A percentile compares a stretch with the other conserved stretches of the same genome.
Conservation (phyloP, 2,888 invertebrate species). For the Cybosia mesomella region DNA sequence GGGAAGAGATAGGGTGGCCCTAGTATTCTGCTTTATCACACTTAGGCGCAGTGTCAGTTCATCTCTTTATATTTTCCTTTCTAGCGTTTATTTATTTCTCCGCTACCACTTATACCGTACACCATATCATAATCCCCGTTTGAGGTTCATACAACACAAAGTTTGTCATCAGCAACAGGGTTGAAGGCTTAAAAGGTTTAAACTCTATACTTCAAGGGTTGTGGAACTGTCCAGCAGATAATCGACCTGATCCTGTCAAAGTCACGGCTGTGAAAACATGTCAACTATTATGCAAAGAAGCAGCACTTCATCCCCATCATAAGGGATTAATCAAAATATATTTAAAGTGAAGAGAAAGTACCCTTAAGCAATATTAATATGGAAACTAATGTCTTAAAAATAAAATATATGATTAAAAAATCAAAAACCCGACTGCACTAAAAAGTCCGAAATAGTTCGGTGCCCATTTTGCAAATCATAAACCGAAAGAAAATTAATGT, state of each 20-base stretch:
- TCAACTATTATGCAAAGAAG: constrained; percentile 22
- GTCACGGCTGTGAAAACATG: constrained; percentile 27
- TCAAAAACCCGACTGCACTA: too few species aligned
- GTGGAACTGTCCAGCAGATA: constrained; percentile 38
- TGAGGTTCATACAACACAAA: constrained; percentile 60
- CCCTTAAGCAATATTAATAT: too few species aligned
- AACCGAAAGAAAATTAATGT: too few species aligned
- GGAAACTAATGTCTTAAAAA: too few species aligned
- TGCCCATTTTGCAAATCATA: too few species aligned
- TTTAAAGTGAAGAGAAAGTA: too few species aligned
- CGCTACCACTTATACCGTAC: constrained; percentile 34
- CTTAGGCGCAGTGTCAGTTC: background rate
- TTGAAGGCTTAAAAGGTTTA: constrained; percentile 31
- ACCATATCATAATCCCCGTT: constrained; percentile 42
- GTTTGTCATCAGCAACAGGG: constrained; percentile 62
- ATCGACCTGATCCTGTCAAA: constrained; percentile 36
- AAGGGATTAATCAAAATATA: too few species aligned
- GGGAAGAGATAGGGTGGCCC: too few species aligned
- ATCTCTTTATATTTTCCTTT: background rate
- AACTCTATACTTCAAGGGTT: constrained; percentile 39
- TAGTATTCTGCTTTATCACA: background rate
- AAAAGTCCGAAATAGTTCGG: too few species aligned
- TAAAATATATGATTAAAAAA: too few species aligned
- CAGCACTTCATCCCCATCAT: too few species aligned
- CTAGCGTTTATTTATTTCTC: background rate